A percentile compares a stretch with the other conserved stretches of the same genome.
phyloP scores from a whole-genome alignment of 2,797 vertebrate genomes.

The Darevskia mixta region DNA sequence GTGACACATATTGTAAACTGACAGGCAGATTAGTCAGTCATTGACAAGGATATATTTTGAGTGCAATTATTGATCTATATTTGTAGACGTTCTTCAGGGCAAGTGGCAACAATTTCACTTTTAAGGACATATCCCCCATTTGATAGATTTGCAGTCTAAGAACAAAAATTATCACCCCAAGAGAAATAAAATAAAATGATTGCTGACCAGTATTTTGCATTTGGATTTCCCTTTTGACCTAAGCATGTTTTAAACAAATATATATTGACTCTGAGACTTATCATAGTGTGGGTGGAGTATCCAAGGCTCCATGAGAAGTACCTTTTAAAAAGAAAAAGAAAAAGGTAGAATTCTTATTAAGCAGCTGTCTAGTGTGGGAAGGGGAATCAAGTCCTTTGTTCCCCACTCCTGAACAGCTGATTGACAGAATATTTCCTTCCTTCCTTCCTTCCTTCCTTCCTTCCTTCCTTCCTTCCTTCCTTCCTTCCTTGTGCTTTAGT shows the following conservation, averaged over 20 bases:
- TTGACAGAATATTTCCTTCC: too few relatives aligned
- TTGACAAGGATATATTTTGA: slow-evolving; percentile 27
- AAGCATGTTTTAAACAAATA: not conserved
- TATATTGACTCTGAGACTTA: not conserved
- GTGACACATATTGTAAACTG: not conserved
- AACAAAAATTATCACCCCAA: not conserved
- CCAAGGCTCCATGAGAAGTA: too few relatives aligned
- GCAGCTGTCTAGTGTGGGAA: not conserved
- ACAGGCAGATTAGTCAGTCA: slow-evolving; percentile 18
- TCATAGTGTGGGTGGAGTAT: not conserved
- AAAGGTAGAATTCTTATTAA: not conserved
- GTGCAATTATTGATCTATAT: slow-evolving; percentile 29
- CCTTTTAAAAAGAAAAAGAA: not conserved
- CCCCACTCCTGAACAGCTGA: not conserved
- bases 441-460: too few relatives aligned
- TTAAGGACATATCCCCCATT: not conserved
- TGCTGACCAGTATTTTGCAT: not conserved
- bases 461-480: too few relatives aligned
- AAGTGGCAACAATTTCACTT: slow-evolving; percentile 9
- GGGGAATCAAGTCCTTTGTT: not conserved
- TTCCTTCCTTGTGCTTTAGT: too few relatives aligned
- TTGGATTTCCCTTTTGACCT: not conserved
- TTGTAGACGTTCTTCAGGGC: not conserved
- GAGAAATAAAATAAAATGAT: slow-evolving; percentile 1
- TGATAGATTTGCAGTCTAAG: not conserved